phyloP scores from a whole-genome alignment of 2,797 vertebrate genomes.

The Alcedo quadribrachys region DNA sequence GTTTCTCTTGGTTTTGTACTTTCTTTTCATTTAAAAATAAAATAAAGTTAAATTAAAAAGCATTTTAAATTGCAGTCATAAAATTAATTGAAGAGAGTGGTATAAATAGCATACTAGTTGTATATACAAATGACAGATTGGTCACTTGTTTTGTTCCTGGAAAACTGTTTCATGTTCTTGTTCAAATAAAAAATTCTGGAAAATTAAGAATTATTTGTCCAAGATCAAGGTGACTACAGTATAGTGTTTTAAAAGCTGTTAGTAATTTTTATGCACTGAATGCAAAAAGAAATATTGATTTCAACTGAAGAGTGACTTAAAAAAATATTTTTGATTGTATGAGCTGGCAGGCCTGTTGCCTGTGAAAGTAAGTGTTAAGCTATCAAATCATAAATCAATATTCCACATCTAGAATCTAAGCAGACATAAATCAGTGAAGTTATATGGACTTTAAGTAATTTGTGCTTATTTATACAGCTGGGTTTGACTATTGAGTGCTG shows the following conservation, averaged over 20 bases:
- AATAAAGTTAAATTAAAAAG: neutral
- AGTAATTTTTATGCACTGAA: neutral
- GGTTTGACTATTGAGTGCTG: neutral
- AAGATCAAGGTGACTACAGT: neutral
- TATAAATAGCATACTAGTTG: neutral
- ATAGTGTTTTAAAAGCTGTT: neutral
- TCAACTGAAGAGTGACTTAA: neutral
- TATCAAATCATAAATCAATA: conserved; percentile 47
- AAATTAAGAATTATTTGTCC: neutral
- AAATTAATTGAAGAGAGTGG: neutral
- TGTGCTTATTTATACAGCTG: conserved; percentile 37
- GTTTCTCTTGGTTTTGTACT: neutral
- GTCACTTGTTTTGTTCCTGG: neutral
- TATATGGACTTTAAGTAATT: neutral
- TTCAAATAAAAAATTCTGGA: neutral
- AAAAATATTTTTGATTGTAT: neutral
- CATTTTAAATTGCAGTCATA: neutral
- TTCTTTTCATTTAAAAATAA: neutral
- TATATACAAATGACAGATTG: neutral
- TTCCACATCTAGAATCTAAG: neutral
- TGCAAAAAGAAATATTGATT: neutral
- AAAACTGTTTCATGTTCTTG: neutral
- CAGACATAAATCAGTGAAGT: neutral
- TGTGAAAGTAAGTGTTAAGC: neutral
- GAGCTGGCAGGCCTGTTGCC: neutral